Evolutionary conservation across 92 coral and sea anemone species (phyloP), one percentile per base, ranked within the genome.

Genomic region (Chrysogorgia sp.): DNA sequence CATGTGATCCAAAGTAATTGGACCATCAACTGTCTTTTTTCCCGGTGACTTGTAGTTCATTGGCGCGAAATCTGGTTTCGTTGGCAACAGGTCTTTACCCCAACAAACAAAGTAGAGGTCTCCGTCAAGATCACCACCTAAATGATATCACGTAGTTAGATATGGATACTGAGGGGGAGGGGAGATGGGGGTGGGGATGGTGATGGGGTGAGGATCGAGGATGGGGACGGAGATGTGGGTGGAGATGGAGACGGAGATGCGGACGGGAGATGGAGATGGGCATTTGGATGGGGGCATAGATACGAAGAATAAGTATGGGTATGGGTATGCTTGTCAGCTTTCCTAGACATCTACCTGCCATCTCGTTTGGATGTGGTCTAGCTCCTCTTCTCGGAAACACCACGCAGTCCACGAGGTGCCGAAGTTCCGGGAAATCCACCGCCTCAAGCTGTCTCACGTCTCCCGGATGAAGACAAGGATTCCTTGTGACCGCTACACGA

Each of bases 381-480:
- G 81, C 87, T 47, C 97, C 97, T 60, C 85, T 84, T 74, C 96
- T 86, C 6, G 97, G 97, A 75, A 93, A 93, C 28, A 93, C 97
- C 7, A 93, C 61, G 86, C 96, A 91, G 76, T 93, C 96, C 45
- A 84, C 90, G 14, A 93, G 87, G 74, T 93, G 96, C 52, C 92
- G 82, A 22, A 93, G 82, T 2, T 83, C 90, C 58, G 74, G 37
- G 57, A 82, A 76, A 52, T 93, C 96, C 34, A 93, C 96, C 6
- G 97, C 97, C 41, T 93, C 71, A 69, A 93, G 88, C 40, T 81
- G 90, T 58, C 97, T 91, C 86, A 93, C 90, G 63, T 93, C 97
- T 59, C 97, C 97, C 81, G 96, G 93, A 65, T 93, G 97, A 75
- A 93, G 88, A 47, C 97, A 93, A 0, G 97, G 97, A 45, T 93